Conservation (phyloP, 2,888 invertebrate genomes). For the Caenorhabditis sp. region DNA sequence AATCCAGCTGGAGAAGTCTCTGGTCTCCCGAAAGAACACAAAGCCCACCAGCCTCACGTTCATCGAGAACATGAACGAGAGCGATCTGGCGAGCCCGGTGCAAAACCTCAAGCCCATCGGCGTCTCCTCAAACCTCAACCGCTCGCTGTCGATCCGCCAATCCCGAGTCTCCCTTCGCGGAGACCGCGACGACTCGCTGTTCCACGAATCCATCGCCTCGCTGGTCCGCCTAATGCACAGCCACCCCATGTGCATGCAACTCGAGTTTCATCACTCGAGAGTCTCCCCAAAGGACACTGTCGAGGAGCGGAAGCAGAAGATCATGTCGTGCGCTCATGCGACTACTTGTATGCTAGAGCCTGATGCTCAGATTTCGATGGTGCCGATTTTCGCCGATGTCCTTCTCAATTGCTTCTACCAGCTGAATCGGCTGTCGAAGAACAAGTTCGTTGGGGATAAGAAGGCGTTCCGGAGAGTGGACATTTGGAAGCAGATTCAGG, state of each 20-base stretch:
- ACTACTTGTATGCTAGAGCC: constrained; percentile 70
- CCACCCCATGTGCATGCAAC: constrained; percentile 56
- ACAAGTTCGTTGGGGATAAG: constrained; percentile 59
- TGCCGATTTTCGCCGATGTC: constrained; percentile 77
- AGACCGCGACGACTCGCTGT: constrained; percentile 67
- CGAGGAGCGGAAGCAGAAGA: constrained; percentile 69
- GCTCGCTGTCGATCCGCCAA: constrained; percentile 66
- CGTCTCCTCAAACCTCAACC: constrained; percentile 6
- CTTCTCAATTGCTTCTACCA: constrained; percentile 79
- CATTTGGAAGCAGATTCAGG: constrained; percentile 76
- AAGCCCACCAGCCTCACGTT: constrained; percentile 51
- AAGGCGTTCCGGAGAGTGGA: constrained; percentile 57
- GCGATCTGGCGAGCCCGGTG: neutral
- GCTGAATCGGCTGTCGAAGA: constrained; percentile 73
- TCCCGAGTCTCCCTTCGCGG: constrained; percentile 71
- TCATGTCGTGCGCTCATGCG: constrained; percentile 67
- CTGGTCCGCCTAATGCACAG: constrained; percentile 57
- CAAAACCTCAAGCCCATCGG: neutral
- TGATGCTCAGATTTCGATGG: constrained; percentile 61
- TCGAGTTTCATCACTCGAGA: constrained; percentile 59
- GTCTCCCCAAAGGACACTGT: constrained; percentile 71
- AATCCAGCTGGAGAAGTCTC: constrained; percentile 64
- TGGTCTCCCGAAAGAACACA: constrained; percentile 43
- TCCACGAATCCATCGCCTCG: constrained; percentile 68
- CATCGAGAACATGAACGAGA: constrained; percentile 52